phyloP scores from a whole-genome alignment of 2,888 invertebrate genomes.

The Lymantria dispar region DNA sequence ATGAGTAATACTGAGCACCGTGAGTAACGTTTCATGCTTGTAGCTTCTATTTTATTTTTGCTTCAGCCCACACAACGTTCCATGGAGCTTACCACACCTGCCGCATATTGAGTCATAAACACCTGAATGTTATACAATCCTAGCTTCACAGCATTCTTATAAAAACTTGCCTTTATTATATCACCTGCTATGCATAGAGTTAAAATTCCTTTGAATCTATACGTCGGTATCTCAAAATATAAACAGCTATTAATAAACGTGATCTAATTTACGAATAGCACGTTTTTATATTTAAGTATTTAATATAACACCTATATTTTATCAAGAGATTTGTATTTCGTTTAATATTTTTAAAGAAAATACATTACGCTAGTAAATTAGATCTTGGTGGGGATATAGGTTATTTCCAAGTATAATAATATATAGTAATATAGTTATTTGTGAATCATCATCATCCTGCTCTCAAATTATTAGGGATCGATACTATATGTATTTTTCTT shows the following conservation, averaged over 20 bases:
- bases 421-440: no score
- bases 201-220: not conserved
- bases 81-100: slow-evolving; percentile 70
- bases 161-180: slow-evolving; percentile 17
- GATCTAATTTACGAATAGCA: not conserved
- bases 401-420: no score
- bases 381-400: no score
- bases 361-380: no score
- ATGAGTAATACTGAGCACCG: slow-evolving; percentile 67
- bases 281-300: no score
- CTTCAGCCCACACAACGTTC: slow-evolving; percentile 62
- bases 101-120: slow-evolving; percentile 62
- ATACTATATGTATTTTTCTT: no score
- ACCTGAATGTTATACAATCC: slow-evolving; percentile 73
- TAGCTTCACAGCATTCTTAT: slow-evolving; percentile 44
- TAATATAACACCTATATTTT: no score
- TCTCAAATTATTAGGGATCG: no score
- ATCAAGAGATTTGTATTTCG: no score
- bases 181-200: slow-evolving; percentile 4
- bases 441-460: no score
- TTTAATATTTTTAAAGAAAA: no score
- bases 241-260: not conserved
- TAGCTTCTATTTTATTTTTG: slow-evolving; percentile 73
- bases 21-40: slow-evolving; percentile 60
- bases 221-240: not conserved